Percentiles rank a stretch among this genome's conserved stretches.
phyloP scores from a whole-genome alignment of 2,888 invertebrate species.

The Villa cingulata region DNA sequence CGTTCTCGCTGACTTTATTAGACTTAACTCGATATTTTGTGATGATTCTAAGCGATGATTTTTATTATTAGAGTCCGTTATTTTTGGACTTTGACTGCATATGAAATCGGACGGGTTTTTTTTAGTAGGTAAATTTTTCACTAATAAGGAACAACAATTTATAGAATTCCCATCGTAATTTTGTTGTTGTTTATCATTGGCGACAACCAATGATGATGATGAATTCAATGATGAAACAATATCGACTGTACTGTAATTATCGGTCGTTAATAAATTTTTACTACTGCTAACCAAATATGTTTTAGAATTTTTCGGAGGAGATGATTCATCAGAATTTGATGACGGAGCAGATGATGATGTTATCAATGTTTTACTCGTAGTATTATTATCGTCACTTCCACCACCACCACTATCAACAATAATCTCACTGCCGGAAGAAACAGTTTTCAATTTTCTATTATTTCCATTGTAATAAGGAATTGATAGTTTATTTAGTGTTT shows the following conservation, averaged over 20 bases:
- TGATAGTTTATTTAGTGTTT: constrained; percentile 30
- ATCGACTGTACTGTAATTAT: neutral
- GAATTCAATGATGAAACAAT: neutral
- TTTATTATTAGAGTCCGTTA: constrained; percentile 16
- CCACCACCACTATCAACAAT: too few species aligned
- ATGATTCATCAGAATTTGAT: constrained; percentile 1
- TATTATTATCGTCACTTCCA: too few species aligned
- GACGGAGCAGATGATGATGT: neutral
- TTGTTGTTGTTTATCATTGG: neutral
- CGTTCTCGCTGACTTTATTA: constrained; percentile 25
- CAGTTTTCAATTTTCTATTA: constrained; percentile 14
- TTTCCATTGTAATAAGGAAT: constrained; percentile 17
- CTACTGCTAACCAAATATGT: too few species aligned
- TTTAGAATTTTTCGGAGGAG: neutral
- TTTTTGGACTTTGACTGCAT: constrained; percentile 20
- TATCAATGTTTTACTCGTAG: neutral
- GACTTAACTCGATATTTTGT: constrained; percentile 22
- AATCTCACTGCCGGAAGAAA: too few species aligned
- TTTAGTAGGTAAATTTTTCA: neutral
- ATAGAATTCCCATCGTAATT: neutral
- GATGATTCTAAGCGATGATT: constrained; percentile 1
- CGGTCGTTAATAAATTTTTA: neutral
- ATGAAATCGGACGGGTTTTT: neutral
- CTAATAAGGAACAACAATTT: neutral
- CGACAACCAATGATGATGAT: too few species aligned